These are phyloP conservation scores for Acropora tenuis DNA, from an alignment of 64 coral and sea anemone genomes.

Conservation along the genomic window DNA sequence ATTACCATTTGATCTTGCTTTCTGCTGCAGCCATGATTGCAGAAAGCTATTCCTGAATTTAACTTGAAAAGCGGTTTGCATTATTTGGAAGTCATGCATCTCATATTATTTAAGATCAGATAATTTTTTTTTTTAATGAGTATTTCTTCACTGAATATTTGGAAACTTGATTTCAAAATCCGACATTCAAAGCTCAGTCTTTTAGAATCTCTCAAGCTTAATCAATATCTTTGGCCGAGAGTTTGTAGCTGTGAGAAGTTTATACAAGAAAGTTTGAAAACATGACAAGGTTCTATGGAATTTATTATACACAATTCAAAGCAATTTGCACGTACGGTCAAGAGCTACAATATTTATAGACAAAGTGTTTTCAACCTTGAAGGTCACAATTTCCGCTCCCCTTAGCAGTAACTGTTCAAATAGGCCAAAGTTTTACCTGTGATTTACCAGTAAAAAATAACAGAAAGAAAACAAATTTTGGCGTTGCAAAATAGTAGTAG, in stretches of 20 bases:
- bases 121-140: no score
- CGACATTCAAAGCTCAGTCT: background rate
- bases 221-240: background rate
- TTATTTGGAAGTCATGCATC: no score
- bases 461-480: background rate
- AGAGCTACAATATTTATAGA: background rate
- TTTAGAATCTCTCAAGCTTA: background rate
- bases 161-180: background rate
- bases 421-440: no score
- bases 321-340: background rate
- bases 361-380: no score
- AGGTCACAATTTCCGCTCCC: no score
- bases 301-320: background rate
- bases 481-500: background rate
- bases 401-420: no score
- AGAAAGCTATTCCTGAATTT: no score
- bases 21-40: no score
- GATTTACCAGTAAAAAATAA: background rate
- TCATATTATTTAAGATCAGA: no score
- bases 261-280: background rate
- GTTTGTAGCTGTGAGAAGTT: background rate
- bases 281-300: background rate
- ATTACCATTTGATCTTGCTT: no score
- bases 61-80: no score
- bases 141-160: no score